Evolutionary conservation across 1,140 invertebrate genomes (phyloP).

Genomic region (Drosophila littoralis): DNA sequence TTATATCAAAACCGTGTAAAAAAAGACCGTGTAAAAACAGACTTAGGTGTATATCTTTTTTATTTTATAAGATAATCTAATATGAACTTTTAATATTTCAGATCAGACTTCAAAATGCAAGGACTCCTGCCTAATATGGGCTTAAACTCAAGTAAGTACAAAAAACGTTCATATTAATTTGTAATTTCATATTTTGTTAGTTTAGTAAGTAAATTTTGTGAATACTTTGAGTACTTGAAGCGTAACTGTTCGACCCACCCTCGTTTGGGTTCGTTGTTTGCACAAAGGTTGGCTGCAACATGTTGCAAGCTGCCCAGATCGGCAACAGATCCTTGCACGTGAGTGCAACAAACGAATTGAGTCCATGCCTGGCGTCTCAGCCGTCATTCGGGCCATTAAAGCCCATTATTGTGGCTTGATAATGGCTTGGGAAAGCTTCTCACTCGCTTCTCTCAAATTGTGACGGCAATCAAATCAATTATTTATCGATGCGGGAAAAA

Average conservation of each 20-base stretch:
- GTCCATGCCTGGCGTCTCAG: conserved; percentile 19
- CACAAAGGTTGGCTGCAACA: conserved; percentile 26
- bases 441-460: conserved; percentile 23
- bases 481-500: conserved; percentile 40
- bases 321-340: conserved; percentile 41
- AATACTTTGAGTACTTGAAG: not conserved
- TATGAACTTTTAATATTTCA: not conserved
- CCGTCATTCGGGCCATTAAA: conserved; percentile 8
- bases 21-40: no score
- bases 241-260: not conserved
- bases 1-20: no score
- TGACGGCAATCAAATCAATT: conserved; percentile 53
- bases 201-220: not conserved
- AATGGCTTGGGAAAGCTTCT: conserved; percentile 50
- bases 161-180: not conserved
- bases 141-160: not conserved
- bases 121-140: no score
- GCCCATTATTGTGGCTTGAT: conserved; percentile 38
- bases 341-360: conserved; percentile 5
- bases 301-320: conserved; percentile 30
- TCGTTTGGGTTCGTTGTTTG: conserved; percentile 13
- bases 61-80: not conserved
- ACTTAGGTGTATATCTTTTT: no score
- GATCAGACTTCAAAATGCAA: not conserved
- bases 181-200: not conserved